Evolutionary conservation across 2,888 invertebrate genomes (phyloP).

Genomic region (Lottia scabra): DNA sequence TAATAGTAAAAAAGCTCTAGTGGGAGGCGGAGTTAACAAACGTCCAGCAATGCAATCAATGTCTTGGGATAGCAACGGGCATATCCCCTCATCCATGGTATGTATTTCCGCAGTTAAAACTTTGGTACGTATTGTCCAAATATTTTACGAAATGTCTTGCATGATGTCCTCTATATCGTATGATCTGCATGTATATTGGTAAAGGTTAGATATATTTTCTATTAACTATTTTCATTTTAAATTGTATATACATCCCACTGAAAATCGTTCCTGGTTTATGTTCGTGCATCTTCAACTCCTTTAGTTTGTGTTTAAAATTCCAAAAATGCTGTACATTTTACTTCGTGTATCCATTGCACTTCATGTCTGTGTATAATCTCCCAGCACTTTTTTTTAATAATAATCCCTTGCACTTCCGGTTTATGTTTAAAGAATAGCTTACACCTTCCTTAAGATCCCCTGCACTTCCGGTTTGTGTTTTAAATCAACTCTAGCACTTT

Average conservation of each 20-base stretch:
- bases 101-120: background rate
- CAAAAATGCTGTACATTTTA: background rate
- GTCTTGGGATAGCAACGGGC: constrained; percentile 42
- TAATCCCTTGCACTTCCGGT: too few relatives aligned
- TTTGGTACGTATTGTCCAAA: background rate
- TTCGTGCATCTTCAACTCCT: too few relatives aligned
- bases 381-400: too few relatives aligned
- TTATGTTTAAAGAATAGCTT: too few relatives aligned
- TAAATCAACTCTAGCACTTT: too few relatives aligned
- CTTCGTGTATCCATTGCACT: background rate
- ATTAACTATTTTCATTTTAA: too few relatives aligned
- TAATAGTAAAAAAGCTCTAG: constrained; percentile 39
- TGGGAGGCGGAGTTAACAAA: background rate
- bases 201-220: background rate
- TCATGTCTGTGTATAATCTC: too few relatives aligned
- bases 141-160: background rate
- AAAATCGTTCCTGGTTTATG: too few relatives aligned
- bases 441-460: too few relatives aligned
- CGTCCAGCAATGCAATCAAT: constrained; percentile 34
- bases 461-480: too few relatives aligned
- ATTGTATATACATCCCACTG: too few relatives aligned
- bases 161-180: background rate
- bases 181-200: background rate
- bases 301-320: too few relatives aligned
- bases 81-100: constrained; percentile 39